Conservation (phyloP, 1,140 invertebrate species). For the Listronotus oregonensis region DNA sequence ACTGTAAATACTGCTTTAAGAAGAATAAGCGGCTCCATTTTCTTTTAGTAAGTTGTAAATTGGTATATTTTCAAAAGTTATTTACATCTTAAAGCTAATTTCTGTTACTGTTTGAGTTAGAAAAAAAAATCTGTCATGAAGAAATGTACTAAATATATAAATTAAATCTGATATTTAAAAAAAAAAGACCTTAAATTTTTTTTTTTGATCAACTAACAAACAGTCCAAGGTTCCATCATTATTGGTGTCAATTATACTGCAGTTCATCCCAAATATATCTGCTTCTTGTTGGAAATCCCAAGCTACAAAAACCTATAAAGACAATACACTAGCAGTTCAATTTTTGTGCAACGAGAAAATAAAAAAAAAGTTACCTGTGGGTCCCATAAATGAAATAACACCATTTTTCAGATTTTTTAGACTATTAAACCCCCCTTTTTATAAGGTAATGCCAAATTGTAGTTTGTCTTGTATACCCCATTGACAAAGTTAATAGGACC, state of each 20-base stretch:
- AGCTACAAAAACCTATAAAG: conserved; percentile 62
- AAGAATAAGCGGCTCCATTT: too few relatives aligned
- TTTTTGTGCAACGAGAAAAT: too few relatives aligned
- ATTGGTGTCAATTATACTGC: conserved; percentile 71
- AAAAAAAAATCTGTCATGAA: too few relatives aligned
- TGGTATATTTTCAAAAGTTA: too few relatives aligned
- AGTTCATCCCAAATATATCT: conserved; percentile 71
- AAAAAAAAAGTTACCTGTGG: too few relatives aligned
- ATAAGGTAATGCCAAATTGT: conserved; percentile 73
- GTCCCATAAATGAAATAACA: conserved; percentile 65
- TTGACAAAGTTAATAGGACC: conserved; percentile 72
- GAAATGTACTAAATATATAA: too few relatives aligned
- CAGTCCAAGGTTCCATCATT: conserved; percentile 72
- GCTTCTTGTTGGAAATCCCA: conserved; percentile 68
- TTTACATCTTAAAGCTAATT: too few relatives aligned
- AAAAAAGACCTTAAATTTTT: too few relatives aligned
- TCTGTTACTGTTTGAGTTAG: too few relatives aligned
- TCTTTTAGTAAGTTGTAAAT: too few relatives aligned
- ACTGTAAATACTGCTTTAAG: too few relatives aligned
- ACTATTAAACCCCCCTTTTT: conserved; percentile 67
- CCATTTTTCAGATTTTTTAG: conserved; percentile 57
- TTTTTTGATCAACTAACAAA: conserved; percentile 68
- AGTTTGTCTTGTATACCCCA: conserved; percentile 63
- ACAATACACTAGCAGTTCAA: background rate
- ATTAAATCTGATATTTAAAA: too few relatives aligned